A percentile compares a stretch with the other conserved stretches of the same genome.
These are phyloP conservation scores for Neocrepidodera transversa DNA, from an alignment of 2,888 invertebrate genomes.

Conservation along the genomic window DNA sequence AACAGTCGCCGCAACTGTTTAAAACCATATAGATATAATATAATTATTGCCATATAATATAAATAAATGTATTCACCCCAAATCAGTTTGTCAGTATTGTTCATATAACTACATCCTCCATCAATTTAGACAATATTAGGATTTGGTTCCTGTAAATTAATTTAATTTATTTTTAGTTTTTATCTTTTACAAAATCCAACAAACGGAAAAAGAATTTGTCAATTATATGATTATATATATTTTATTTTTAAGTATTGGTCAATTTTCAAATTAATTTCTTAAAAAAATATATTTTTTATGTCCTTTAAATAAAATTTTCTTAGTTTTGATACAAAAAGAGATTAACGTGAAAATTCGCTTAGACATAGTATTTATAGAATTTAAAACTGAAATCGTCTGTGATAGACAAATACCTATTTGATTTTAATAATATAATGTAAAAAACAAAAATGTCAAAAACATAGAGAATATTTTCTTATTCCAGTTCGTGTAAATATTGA, in stretches of 20 bases:
- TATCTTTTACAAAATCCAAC: conserved; percentile 32
- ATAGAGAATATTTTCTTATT: conserved; percentile 14
- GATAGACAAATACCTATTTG: conserved; percentile 20
- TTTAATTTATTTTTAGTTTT: conserved; percentile 17
- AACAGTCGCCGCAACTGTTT: conserved; percentile 5
- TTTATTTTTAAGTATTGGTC: background rate
- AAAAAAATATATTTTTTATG: background rate
- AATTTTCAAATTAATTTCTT: background rate
- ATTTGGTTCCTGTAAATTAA: conserved; percentile 14
- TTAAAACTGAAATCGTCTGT: conserved; percentile 23
- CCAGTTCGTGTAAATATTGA: conserved; percentile 20
- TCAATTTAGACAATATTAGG: conserved; percentile 22
- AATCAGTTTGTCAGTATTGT: conserved; percentile 34
- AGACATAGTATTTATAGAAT: conserved; percentile 22
- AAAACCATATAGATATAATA: conserved; percentile 42
- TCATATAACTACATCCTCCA: conserved; percentile 29
- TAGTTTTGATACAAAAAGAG: background rate
- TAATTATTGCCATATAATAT: conserved; percentile 49
- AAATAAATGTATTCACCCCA: conserved; percentile 36
- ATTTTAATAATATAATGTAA: conserved; percentile 25
- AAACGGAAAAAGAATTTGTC: conserved; percentile 12
- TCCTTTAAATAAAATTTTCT: background rate
- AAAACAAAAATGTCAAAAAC: conserved; percentile 21
- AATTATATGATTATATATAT: conserved; percentile 4
- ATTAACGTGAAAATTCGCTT: conserved; percentile 9